Evolutionary conservation across 2,797 vertebrate species (phyloP), one percentile per base, ranked within the genome.

Genomic region (Aphelocoma californica): DNA sequence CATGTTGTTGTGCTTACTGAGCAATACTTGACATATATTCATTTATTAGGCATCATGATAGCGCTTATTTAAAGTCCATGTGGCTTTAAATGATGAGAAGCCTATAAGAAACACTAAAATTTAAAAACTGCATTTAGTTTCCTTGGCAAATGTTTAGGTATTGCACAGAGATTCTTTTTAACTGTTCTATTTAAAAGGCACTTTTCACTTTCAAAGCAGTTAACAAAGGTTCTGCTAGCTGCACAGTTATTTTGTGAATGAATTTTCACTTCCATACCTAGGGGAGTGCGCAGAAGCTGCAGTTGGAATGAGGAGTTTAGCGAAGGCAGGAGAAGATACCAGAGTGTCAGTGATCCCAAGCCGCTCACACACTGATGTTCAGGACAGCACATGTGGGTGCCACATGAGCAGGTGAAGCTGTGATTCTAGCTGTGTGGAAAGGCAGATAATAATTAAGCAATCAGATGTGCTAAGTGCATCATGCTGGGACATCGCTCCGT

Each of bases 341-440:
- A 74, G 53, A 48, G 81, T 77, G 88, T 64, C 88, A 80, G 61
- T 7, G 57, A 92, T 93, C 93, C 90, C 40, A 31, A 85, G 71
- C 47, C 0, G 3, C 64, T 92, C 86, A 44, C 54, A 81, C 13
- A 0, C 64, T 54, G 86, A 65, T 28, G 67, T 16, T 88, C 88
- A 69, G 74, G 94, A 82, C 65, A 69, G 82, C 81, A 93, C 94
- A 97, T 92, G 88, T 96, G 96, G 86, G 65, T 92, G 47, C 95
- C 96, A 96, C 88, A 94, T 92, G 96, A 75, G 86, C 95, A 95
- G 96, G 94, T 96, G 94, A 92, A 94, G 79, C 86, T 56, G 64
- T 48, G 90, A 69, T 90, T 71, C 54, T 64, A 42, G 88, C 81
- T 48, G 83, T 92, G 92, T 31, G 60, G 48, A 95, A 88, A 62